Conservation (phyloP, 2,888 invertebrate genomes). For the Drosophila fungiperda region DNA sequence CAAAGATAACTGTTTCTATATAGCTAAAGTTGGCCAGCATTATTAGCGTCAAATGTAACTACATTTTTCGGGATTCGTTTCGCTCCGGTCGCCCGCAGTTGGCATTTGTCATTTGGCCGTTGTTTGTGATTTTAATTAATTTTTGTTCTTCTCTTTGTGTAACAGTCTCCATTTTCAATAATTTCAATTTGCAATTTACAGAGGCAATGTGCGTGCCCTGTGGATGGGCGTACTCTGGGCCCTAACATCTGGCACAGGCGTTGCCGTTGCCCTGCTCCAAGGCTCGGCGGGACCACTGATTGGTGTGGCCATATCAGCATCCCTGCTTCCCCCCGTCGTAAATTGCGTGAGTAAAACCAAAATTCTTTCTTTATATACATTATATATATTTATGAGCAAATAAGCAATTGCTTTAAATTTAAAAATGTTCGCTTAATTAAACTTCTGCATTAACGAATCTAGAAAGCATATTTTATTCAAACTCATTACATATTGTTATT, state of each 20-base stretch:
- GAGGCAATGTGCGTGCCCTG: conserved; percentile 89
- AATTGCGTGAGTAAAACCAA: conserved; percentile 89
- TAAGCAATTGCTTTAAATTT: background rate
- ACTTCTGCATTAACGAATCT: background rate
- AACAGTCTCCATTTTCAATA: conserved; percentile 44
- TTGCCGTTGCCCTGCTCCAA: conserved; percentile 93
- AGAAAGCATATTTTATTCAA: background rate
- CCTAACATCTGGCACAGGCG: conserved; percentile 91
- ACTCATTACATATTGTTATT: background rate
- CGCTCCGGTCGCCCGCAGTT: conserved; percentile 28
- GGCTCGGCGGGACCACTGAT: conserved; percentile 94
- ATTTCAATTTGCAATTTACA: conserved; percentile 77
- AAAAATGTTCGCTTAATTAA: background rate
- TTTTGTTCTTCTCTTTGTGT: conserved; percentile 28
- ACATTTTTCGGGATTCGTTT: conserved; percentile 52
- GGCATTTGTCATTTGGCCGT: conserved; percentile 62
- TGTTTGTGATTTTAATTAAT: conserved; percentile 58
- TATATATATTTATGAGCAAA: conserved; percentile 50
- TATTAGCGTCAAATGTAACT: conserved; percentile 65
- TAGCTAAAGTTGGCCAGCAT: conserved; percentile 25
- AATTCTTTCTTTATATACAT: background rate
- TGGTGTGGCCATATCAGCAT: conserved; percentile 96
- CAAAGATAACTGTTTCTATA: background rate
- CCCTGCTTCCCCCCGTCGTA: conserved; percentile 93
- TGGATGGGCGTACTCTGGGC: conserved; percentile 93